Base-by-base conservation (phyloP, 2,113 vertebrate genomes). In the Trinectes maculatus region DNA sequence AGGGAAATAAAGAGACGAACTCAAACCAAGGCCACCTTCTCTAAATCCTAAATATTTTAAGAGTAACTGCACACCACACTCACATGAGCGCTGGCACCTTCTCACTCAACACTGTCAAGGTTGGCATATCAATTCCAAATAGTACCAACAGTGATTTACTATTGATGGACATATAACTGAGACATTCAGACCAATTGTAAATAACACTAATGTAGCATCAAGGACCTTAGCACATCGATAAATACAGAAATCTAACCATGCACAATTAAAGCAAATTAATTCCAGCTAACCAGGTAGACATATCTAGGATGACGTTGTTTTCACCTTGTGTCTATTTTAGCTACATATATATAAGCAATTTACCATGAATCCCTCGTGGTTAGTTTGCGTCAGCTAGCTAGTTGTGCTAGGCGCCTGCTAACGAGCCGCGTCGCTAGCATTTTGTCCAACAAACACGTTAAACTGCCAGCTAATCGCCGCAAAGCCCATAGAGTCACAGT, bases 371-470 rank as follows among this genome's bases (percentile, higher is more conserved):
- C 3, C 26, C 28, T 31, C 1, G 1, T 1, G 6, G 4, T 16
- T 13, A 28, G 10, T 33, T 26, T 4, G 15, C 1, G 16, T 15
- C 36, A 24, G 28, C 36, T 47, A 42, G 66, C 28, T 25, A 55
- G 44, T 43, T 22, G 2, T 1, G 40, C 42, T 85, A 87, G 87
- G 76, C 16, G n/a, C 25, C 13, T 29, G 77, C 83, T 80, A 83
- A 52, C 43, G 34, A 37, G 36, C 8, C 74, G 65, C 74, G 18
- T 46, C 21, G 47, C 58, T 40, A 33, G 43, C 36, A 39, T 55
- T 52, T 43, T 55, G 54, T 56, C 68, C 15, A 78, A 71, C 29
- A 58, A 79, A 72, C 46, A 34, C 24, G 42, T 29, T 3, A 7
- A 81, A 85, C 31, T 36, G 21, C 6, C 40, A 8, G 24, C 51